Base-by-base conservation (phyloP, 2,797 vertebrate species). In the Bradypodion pumilum region DNA sequence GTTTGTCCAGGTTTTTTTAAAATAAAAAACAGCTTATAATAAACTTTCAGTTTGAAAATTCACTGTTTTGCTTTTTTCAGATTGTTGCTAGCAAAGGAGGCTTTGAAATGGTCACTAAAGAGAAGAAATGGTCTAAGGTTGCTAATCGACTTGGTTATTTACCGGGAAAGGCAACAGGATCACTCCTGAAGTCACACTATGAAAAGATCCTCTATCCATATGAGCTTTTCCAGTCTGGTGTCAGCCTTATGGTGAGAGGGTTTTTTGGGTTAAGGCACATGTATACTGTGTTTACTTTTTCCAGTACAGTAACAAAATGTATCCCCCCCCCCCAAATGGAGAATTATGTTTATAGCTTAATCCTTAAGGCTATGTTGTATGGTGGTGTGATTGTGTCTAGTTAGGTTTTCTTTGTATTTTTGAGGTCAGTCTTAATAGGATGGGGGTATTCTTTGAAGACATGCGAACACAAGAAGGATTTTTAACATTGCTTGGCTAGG, bases 121-220 rank as follows among this genome's bases (percentile, higher is more conserved):
- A 99, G 94, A 99, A 98, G 94, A 96, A 96, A 29, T 99, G 99
- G 99, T 98, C 99, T 82, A 99, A 97, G 93, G 97, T 99, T 90
- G 96, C 97, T 44, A 96, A 95, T 86, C 97, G 98, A 3, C 97
- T 99, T 96, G 98, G 98, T 74, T 99, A 98, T 92, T 96, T 98
- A n/a, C 92, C 97, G 0, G 98, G 98, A 78, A 99, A 97, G 95
- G 97, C 97, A 89, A 97, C 95, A 0, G 97, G 98, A 2, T 98
- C 99, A 0, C 92, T 99, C 78, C 95, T 99, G 69, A 98, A 98
- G 86, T 97, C 97, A 29, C 99, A 99, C 90, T 99, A 98, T 69
- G 97, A 99, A 90, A 96, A 97, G 88, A 97, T 99, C 92, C 97
- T 99, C 15, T 99, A 99, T 93, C 99, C 99, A 0, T 99, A 99